A percentile compares a stretch with the other conserved stretches of the same genome.
Conservation (phyloP, 1,140 invertebrate species). For the Gonatopus flavifemur region DNA sequence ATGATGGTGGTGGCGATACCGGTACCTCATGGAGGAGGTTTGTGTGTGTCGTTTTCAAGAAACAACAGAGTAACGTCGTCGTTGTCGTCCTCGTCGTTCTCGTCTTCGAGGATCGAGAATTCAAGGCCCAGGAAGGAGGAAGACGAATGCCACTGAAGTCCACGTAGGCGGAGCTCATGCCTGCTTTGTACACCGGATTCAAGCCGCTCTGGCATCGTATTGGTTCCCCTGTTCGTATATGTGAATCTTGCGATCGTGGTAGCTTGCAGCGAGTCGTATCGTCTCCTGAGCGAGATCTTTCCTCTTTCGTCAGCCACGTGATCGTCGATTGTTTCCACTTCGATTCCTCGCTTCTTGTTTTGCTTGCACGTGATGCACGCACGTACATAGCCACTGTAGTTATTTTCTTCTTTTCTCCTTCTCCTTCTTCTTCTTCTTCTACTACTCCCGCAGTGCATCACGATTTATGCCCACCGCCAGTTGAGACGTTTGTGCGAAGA, state of each 20-base stretch:
- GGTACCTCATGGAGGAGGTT: constrained; percentile 9
- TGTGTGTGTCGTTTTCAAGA: constrained; percentile 17
- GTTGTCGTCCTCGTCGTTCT: constrained; percentile 6
- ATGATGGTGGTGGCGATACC: constrained; percentile 12
- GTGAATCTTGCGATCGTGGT: constrained; percentile 21
- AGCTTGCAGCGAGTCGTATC: too few relatives aligned
- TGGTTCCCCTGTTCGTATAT: constrained; percentile 36
- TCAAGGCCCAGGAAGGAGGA: constrained; percentile 4
- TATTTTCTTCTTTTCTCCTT: neutral
- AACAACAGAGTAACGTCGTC: constrained; percentile 11
- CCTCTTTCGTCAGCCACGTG: constrained; percentile 47
- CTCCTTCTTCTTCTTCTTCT: constrained; percentile 8
- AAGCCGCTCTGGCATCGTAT: constrained; percentile 45
- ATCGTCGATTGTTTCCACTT: constrained; percentile 47
- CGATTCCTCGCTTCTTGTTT: constrained; percentile 28
- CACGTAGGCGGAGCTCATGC: constrained; percentile 52
- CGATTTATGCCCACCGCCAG: constrained; percentile 54
- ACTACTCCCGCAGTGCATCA: constrained; percentile 26
- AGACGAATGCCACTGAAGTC: constrained; percentile 15
- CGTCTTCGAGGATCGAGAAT: too few relatives aligned
- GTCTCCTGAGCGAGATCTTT: constrained; percentile 22
- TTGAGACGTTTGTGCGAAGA: constrained; percentile 56
- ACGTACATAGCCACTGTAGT: neutral
- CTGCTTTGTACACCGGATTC: constrained; percentile 42
- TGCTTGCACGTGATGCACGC: constrained; percentile 8